Percentiles rank a stretch among this genome's conserved stretches.
phyloP scores from a whole-genome alignment of 2,113 vertebrate species.

The Zapornia atra region DNA sequence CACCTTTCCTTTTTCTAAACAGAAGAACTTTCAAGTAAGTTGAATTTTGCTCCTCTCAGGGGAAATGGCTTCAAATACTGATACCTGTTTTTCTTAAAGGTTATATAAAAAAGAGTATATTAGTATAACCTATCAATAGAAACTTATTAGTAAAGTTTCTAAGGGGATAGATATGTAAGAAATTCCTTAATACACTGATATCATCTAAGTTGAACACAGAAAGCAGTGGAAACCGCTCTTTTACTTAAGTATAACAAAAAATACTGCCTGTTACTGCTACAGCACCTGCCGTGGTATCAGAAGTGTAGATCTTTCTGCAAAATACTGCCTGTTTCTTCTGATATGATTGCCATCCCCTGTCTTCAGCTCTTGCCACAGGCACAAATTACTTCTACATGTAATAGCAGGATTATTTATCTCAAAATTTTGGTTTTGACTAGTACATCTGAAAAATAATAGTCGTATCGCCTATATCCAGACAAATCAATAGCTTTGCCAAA shows the following conservation, averaged over 20 bases:
- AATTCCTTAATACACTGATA: background rate
- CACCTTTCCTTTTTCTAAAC: background rate
- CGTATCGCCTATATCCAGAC: accelerated
- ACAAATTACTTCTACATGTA: background rate
- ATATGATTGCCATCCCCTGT: background rate
- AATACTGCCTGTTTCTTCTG: background rate
- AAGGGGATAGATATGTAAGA: background rate
- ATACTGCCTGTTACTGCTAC: background rate
- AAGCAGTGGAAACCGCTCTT: background rate
- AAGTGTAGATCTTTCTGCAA: background rate
- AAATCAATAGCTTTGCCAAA: background rate
- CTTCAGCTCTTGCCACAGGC: background rate
- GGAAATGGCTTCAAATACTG: background rate
- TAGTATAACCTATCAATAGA: background rate
- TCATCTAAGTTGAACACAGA: background rate
- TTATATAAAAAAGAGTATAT: background rate
- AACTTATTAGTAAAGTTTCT: background rate
- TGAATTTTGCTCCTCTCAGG: background rate
- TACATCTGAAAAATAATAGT: background rate
- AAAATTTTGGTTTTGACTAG: background rate
- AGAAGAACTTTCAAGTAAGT: background rate
- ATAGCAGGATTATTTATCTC: background rate
- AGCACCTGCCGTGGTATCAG: background rate
- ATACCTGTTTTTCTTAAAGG: background rate
- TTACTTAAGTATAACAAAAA: background rate